Evolutionary conservation across 23 tunicate species (phyloP).

Genomic region (Ciona savignyi): DNA sequence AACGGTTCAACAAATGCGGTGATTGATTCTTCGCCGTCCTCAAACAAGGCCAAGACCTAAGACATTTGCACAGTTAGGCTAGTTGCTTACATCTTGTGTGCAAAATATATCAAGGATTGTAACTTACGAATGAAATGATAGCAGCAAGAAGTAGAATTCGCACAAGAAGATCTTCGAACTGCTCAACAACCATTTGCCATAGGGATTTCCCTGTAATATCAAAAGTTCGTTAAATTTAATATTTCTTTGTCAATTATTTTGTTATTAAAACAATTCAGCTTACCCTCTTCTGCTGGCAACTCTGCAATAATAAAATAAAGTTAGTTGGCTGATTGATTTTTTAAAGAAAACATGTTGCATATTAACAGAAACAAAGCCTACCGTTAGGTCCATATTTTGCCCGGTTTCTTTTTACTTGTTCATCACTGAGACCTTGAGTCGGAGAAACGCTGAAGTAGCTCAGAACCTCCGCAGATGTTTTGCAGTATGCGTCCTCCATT

Average conservation of each 20-base stretch:
- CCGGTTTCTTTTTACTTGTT: constrained; percentile 50
- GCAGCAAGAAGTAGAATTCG: constrained; percentile 97
- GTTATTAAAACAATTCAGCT: neutral
- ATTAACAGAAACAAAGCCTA: constrained; percentile 1
- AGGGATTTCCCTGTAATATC: constrained; percentile 28
- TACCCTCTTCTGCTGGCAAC: constrained; percentile 73
- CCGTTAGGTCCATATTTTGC: constrained; percentile 83
- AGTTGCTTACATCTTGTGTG: no score
- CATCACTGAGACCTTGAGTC: constrained; percentile 37
- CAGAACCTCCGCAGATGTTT: constrained; percentile 64
- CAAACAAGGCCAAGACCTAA: constrained; percentile 90
- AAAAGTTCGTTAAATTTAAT: no score
- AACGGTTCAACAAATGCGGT: constrained; percentile 98
- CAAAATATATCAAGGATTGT: no score
- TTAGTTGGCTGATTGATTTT: neutral
- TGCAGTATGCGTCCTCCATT: constrained; percentile 80
- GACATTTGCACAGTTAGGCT: no score
- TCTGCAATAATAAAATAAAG: constrained; percentile 24
- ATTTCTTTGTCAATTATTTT: neutral
- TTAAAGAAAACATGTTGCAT: neutral
- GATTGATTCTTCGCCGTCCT: constrained; percentile 94
- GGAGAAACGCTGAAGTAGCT: constrained; percentile 45
- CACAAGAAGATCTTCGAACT: constrained; percentile 95
- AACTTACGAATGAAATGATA: constrained; percentile 86
- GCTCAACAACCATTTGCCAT: constrained; percentile 81